Evolutionary conservation across 2,888 invertebrate genomes (phyloP).

Genomic region (Archips xylosteana): DNA sequence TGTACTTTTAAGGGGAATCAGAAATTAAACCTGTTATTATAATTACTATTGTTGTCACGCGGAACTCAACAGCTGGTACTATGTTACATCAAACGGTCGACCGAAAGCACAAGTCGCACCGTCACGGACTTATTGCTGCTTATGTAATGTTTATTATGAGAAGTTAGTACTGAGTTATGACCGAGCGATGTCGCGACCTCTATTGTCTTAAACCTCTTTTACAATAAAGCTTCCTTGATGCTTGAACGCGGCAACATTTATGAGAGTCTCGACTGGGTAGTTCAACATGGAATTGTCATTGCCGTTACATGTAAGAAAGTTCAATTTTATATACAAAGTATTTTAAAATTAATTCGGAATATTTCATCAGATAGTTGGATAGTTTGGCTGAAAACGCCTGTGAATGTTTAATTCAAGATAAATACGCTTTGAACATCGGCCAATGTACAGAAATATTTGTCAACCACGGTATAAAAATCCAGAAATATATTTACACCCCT

Average conservation of each 20-base stretch:
- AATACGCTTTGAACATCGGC: too few species aligned
- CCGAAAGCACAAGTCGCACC: conserved; percentile 34
- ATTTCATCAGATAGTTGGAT: too few species aligned
- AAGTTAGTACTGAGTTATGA: conserved; percentile 23
- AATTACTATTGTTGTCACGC: conserved; percentile 51
- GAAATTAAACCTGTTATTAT: conserved; percentile 63
- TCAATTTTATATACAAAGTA: neutral
- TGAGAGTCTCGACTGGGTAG: neutral
- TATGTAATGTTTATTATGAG: conserved; percentile 39
- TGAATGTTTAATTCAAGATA: too few species aligned
- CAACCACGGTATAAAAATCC: too few species aligned
- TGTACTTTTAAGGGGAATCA: conserved; percentile 66
- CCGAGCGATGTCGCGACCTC: conserved; percentile 16
- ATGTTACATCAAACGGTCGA: conserved; percentile 36
- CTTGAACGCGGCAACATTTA: neutral
- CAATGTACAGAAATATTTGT: too few species aligned
- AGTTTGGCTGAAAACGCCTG: too few species aligned
- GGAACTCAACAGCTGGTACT: conserved; percentile 49
- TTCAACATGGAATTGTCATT: neutral
- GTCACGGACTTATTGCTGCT: conserved; percentile 31
- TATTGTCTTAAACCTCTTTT: conserved; percentile 22
- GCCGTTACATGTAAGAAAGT: neutral
- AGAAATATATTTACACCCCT: too few species aligned
- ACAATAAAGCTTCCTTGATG: conserved; percentile 11
- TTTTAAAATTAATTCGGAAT: too few species aligned